Percentiles rank a stretch among this genome's conserved stretches.
phyloP scores from a whole-genome alignment of 64 coral and sea anemone species.

The Stichodactyla helianthus region DNA sequence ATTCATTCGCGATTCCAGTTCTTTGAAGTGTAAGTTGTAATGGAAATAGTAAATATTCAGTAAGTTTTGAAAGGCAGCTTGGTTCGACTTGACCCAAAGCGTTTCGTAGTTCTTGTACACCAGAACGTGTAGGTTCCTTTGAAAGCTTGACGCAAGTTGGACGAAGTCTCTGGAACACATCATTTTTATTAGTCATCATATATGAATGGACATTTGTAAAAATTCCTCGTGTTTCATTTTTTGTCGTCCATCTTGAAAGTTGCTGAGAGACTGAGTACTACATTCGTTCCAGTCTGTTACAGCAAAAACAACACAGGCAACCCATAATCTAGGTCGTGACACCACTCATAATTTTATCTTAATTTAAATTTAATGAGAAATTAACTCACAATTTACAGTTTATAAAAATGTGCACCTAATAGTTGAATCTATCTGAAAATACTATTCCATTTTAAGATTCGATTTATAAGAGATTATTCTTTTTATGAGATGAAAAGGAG shows the following conservation, averaged over 20 bases:
- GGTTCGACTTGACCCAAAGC: slow-evolving; percentile 12
- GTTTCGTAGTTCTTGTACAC: slow-evolving; percentile 42
- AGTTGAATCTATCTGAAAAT: too few relatives aligned
- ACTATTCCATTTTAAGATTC: too few relatives aligned
- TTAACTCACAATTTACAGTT: too few relatives aligned
- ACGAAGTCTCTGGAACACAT: slow-evolving; percentile 55
- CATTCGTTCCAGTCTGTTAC: neutral
- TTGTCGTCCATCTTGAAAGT: slow-evolving; percentile 28
- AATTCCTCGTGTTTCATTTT: neutral
- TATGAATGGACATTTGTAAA: neutral
- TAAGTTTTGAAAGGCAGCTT: slow-evolving; percentile 30
- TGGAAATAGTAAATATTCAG: slow-evolving; percentile 75
- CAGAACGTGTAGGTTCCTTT: slow-evolving; percentile 43
- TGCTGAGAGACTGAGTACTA: neutral
- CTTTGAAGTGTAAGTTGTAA: slow-evolving; percentile 66
- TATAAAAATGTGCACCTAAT: too few relatives aligned
- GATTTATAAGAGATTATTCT: too few relatives aligned
- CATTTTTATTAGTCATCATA: slow-evolving; percentile 61
- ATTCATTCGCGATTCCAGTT: slow-evolving; percentile 37
- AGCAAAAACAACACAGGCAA: neutral
- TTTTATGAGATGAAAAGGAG: too few relatives aligned
- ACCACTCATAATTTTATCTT: neutral
- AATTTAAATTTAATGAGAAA: neutral
- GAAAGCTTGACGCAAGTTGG: slow-evolving; percentile 69
- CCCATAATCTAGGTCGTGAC: neutral